Percentiles rank a stretch among this genome's conserved stretches.
phyloP scores from a whole-genome alignment of 2,888 invertebrate species.

The Lucinisca nassula region DNA sequence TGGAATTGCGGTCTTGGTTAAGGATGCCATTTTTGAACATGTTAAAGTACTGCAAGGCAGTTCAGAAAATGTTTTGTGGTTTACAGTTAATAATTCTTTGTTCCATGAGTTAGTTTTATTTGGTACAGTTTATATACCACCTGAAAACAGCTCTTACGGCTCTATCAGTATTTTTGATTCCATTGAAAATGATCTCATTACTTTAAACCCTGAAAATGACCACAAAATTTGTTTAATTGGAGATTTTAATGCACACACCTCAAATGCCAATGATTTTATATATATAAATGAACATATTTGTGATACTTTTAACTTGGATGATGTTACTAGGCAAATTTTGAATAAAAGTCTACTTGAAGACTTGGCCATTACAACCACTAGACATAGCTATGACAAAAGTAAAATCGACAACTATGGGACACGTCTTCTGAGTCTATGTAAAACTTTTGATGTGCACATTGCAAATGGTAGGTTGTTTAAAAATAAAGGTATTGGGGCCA shows the following conservation, averaged over 20 bases:
- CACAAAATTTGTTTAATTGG: not conserved
- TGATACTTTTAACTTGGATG: constrained; percentile 1
- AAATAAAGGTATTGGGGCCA: not conserved
- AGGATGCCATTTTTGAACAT: not conserved
- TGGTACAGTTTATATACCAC: constrained; percentile 12
- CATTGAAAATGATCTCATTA: not conserved
- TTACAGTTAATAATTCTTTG: constrained; percentile 1
- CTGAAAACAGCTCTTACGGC: not conserved
- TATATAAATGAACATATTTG: not conserved
- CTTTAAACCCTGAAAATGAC: not conserved
- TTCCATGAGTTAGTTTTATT: constrained; percentile 2
- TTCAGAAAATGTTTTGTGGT: constrained; percentile 5
- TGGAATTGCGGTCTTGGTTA: constrained; percentile 4
- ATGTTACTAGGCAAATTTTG: not conserved
- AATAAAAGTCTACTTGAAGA: not conserved
- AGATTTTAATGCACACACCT: not conserved
- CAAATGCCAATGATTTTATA: not conserved
- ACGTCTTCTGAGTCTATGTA: not conserved
- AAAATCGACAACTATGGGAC: not conserved
- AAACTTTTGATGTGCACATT: not conserved
- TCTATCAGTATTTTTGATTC: not conserved
- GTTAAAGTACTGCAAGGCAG: not conserved
- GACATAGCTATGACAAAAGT: not conserved
- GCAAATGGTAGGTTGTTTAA: constrained; percentile 8
- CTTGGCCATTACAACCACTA: not conserved